Evolutionary conservation across 2,888 invertebrate genomes (phyloP), one percentile per base, ranked within the genome.

Genomic region (Cataglyphis altisquamis): DNA sequence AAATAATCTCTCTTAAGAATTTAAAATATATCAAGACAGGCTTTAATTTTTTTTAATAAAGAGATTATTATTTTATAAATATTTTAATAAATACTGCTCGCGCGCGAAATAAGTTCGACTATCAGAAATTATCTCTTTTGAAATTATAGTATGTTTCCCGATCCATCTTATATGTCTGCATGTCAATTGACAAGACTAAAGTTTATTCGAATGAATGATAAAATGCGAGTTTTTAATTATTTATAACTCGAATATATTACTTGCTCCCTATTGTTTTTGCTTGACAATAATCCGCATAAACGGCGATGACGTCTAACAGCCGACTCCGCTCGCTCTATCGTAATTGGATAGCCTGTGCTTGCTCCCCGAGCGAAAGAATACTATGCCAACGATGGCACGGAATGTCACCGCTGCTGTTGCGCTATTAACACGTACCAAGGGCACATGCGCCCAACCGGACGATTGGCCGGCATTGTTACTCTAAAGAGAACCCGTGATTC

Each of bases 321-420:
- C 90, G 39, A 55, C 32, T 84, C 75, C 64, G 83, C 52, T 63
- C 84, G 83, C 72, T 68, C 78, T 88, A 87, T 84, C 80, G 87
- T 85, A 87, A 90, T 89, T 66, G 85, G 89, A 87, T 87, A 86
- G 87, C 60, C 73, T 45, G 12, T 45, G 73, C 29, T 63, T 48
- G 62, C 68, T 36, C 81, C 55, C 63, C 45, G 41, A 41, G 72
- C 62, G 48, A 70, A 84, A 64, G 48, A 64, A 41, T 62, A 74
- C 48, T 52, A 41, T 41, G 60, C 29, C 55, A 62, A 67, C 48
- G 78, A 82, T 57, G 57, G 63, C 55, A 73, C 72, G 45, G 68
- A 83, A 85, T 74, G 78, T 83, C 82, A 66, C 83, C 66, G 57
- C 72, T 84, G 78, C 25, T 52, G 52, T 81, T 81, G 57, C 52